These are phyloP conservation scores for Drosophila robusta DNA, from an alignment of 2,888 invertebrate genomes.

Conservation along the genomic window DNA sequence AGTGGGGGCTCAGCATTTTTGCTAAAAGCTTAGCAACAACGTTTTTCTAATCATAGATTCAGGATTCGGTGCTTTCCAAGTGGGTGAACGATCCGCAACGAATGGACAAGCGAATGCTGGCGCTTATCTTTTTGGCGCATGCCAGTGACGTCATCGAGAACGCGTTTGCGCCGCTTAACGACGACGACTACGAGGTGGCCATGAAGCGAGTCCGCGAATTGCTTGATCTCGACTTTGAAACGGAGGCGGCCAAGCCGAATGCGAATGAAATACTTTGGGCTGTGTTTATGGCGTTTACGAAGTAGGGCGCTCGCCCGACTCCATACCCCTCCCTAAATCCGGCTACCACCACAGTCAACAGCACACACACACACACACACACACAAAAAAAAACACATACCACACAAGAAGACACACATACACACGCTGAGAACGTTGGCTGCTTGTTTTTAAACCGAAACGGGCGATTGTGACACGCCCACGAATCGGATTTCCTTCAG, in stretches of 20 bases:
- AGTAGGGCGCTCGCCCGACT: slow-evolving; percentile 87
- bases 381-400: slow-evolving; percentile 13
- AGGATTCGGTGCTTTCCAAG: slow-evolving; percentile 97
- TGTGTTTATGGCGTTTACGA: slow-evolving; percentile 98
- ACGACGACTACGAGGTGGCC: slow-evolving; percentile 99
- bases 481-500: slow-evolving; percentile 40
- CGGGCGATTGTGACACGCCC: slow-evolving; percentile 13
- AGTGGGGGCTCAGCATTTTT: not conserved
- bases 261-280: slow-evolving; percentile 99
- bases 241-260: slow-evolving; percentile 96
- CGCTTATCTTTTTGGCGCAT: slow-evolving; percentile 97
- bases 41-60: slow-evolving; percentile 88
- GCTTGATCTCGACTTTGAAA: slow-evolving; percentile 98
- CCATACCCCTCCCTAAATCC: slow-evolving; percentile 18
- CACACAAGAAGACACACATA: slow-evolving; percentile 18
- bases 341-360: slow-evolving; percentile 24
- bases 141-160: slow-evolving; percentile 99
- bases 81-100: slow-evolving; percentile 99
- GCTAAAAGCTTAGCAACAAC: too few relatives aligned
- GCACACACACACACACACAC: slow-evolving; percentile 19
- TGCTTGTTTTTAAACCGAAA: slow-evolving; percentile 47
- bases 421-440: slow-evolving; percentile 22
- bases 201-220: slow-evolving; percentile 98
- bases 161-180: slow-evolving; percentile 98
- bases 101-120: slow-evolving; percentile 97